Base-by-base conservation (phyloP, 2,888 invertebrate species). In the Pseudococcus viburni region DNA sequence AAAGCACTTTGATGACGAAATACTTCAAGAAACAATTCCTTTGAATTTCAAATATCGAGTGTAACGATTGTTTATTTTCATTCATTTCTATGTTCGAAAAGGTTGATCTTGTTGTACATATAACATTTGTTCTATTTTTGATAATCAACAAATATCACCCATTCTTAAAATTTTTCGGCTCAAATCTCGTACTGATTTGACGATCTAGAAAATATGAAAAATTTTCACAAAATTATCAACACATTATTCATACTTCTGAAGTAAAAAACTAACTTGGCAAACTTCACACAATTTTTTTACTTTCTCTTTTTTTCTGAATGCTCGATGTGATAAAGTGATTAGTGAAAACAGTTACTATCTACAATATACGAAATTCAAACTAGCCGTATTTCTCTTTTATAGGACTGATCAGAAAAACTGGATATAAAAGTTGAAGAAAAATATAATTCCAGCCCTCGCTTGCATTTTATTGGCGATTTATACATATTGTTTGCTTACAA, bases 401-500 rank as follows among this genome's bases (percentile, higher is more conserved):
- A 88, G 88, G 88, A 88, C 80, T 88, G 88, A 88, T 83, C 80
- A 83, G 80, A 83, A 83, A 83, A 83, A 26, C 19, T 51, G 88
- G 77, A 88, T 86, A 22, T 42, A 26, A 77, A 77, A 88, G 46
- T 88, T 59, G 59, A 80, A 59, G 48, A 88, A 33, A 48, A 87
- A 77, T 19, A 80, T 51, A 83, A 83, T 83, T 88, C 48, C 88
- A 51, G 80, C 46, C 77, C 46, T 80, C 88, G 83, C 88, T 88
- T 88, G 73, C 48, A 87, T 87, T 77, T 80, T 87, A 80, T 87
- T 83, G 88, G 88, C 83, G 88, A 88, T 88, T 83, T 88, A 73
- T 88, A 42, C 77, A 80, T 83, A 88, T 88, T 88, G 88, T 88
- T 88, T 88, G 88, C 88, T 88, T 88, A 88, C 88, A 80, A 88